Base-by-base conservation (phyloP, 2,797 vertebrate species). In the Distichodus sexfasciatus region DNA sequence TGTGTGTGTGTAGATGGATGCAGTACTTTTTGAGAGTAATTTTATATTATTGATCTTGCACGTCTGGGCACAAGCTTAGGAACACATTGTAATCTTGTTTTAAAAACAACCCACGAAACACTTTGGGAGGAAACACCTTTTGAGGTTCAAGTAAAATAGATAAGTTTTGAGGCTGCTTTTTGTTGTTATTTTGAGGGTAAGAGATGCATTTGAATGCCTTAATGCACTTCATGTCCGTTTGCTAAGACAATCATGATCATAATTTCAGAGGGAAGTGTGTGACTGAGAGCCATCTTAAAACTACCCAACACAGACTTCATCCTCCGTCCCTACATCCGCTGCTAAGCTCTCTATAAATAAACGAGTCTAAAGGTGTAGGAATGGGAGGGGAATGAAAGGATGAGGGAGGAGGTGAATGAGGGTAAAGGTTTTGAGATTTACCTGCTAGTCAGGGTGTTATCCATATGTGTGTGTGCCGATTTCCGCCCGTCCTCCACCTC, bases 291-390 rank as follows among this genome's bases (percentile, higher is more conserved):
- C 6, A 12, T 36, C 5, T 57, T 36, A 15, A 43, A 36, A 50
- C 10, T 41, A 36, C 43, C 43, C 7, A 29, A 0, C 11, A 31
- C 63, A 67, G 1, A 31, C 55, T 44, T 67, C 57, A 38, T 47
- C 40, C 47, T 44, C 33, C 33, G 28, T 57, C 40, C 40, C 47
- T 44, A 31, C 33, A 28, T 57, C 59, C 43, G 55, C 7, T 6
- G 43, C 81, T 89, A 88, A 90, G 83, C 87, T 72, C 79, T 79
- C 84, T 91, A 87, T 87, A 89, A 89, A 89, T 87, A 88, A 88
- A 84, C 62, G 57, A 81, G 71, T n/a, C n/a, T n/a, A 80, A 81
- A 75, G 79, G 79, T 83, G 76, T 84, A 81, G 83, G 81, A 85
- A 71, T 72, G 76, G 57, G 63, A 44, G 15, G 21, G 66, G 73